Base-by-base conservation (phyloP, 2,888 invertebrate genomes). In the Pyrocoelia pectoralis region DNA sequence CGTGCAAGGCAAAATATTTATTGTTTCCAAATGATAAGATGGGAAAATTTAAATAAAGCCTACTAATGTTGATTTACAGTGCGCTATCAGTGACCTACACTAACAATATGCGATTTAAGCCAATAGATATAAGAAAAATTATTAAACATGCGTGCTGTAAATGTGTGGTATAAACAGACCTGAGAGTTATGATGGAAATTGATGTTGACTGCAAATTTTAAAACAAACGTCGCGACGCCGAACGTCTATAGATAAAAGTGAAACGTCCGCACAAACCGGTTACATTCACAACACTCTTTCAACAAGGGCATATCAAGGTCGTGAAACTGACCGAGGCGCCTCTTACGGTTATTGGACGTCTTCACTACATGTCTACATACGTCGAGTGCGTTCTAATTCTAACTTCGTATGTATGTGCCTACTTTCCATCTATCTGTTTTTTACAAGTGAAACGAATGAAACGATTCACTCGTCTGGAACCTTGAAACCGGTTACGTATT, bases 281-380 rank as follows among this genome's bases (percentile, higher is more conserved):
- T 74, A 72, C 72, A 72, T 72, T 72, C 75, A 76, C 75, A 72
- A 71, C 72, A 78, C 78, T 77, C 74, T 68, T 68, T 56, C 70
- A 72, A 69, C 77, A 79, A 80, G 79, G 79, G 75, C 79, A 76
- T 74, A 74, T 66, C 80, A 81, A 81, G 81, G 81, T 79, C 80
- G 79, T 71, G 68, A 40, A 82, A 81, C 80, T 81, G 81, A 80
- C 72, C 77, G 75, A 78, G 77, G 76, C 79, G 81, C 83, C 83
- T 80, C 82, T 77, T 77, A 76, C 74, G 78, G 77, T 77, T 61
- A 61, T 55, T 41, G 50, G 60, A 60, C 55, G 66, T 33, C 51
- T 40, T 49, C 80, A 75, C 79, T 77, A 83, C 61, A 83, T 82
- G 77, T 56, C 71, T 61, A 61, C 70, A 65, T 74, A 73, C 68